Conservation (phyloP, 37 sponge, comb jelly and placozoan species). For the Lycopodina hypogea region DNA sequence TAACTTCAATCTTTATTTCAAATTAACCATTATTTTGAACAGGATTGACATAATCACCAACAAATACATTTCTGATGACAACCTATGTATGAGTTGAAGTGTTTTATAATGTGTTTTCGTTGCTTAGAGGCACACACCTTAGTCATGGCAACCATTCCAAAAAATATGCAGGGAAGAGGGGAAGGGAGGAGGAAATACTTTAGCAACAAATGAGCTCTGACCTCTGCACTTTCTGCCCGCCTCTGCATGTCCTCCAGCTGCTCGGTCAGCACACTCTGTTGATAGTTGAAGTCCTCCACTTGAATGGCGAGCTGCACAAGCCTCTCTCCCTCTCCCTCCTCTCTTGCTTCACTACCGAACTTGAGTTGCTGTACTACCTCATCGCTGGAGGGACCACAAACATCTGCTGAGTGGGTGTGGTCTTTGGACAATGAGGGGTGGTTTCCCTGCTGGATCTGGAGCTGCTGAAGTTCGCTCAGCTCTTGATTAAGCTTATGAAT, state of each 20-base stretch:
- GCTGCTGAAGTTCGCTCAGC: constrained; percentile 3
- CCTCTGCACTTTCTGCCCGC: constrained; percentile 27
- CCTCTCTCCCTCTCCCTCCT: constrained; percentile 15
- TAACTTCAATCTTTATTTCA: too few species aligned
- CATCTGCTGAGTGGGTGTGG: neutral
- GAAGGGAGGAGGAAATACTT: too few species aligned
- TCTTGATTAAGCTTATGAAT: constrained; percentile 15
- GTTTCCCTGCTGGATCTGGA: neutral
- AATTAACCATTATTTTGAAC: too few species aligned
- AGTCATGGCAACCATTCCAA: too few species aligned
- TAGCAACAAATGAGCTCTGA: too few species aligned
- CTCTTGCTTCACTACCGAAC: neutral
- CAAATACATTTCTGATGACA: too few species aligned
- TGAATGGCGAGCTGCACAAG: constrained; percentile 32
- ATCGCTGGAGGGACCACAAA: neutral
- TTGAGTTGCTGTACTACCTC: constrained; percentile 20
- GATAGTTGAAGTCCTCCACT: constrained; percentile 33
- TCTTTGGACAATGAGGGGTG: neutral
- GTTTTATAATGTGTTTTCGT: too few species aligned
- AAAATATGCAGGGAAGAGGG: too few species aligned
- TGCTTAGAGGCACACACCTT: too few species aligned
- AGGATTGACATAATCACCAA: too few species aligned
- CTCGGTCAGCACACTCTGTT: constrained; percentile 5
- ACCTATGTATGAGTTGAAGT: too few species aligned
- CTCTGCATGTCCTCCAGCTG: constrained; percentile 8